A percentile compares a stretch with the other conserved stretches of the same genome.
phyloP scores from a whole-genome alignment of 1,140 invertebrate species.

The Campoletis sonorensis region DNA sequence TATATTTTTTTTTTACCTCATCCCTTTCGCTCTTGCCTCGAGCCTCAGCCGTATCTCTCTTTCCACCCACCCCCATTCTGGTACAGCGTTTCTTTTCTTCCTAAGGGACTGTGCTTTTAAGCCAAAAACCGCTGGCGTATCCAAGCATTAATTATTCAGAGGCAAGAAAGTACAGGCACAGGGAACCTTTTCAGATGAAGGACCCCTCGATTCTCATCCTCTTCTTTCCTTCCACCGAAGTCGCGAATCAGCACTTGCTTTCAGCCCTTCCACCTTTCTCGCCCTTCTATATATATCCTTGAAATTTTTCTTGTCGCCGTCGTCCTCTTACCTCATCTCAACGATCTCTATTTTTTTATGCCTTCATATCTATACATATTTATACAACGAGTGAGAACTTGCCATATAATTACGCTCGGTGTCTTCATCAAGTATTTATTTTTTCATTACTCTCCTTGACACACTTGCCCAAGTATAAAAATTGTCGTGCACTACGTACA shows the following conservation, averaged over 20 bases:
- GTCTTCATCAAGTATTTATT: constrained; percentile 59
- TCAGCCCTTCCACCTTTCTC: constrained; percentile 45
- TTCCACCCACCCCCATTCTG: neutral
- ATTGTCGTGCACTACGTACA: neutral
- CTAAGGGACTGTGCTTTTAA: constrained; percentile 57
- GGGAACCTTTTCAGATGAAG: constrained; percentile 60
- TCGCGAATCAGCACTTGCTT: constrained; percentile 44
- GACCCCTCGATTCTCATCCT: constrained; percentile 45
- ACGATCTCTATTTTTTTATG: constrained; percentile 41
- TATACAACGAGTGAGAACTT: constrained; percentile 38
- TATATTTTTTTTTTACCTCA: constrained; percentile 17
- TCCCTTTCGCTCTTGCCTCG: neutral
- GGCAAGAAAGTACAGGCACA: constrained; percentile 51
- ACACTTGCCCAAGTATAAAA: neutral
- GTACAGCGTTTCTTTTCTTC: neutral
- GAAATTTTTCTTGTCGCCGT: constrained; percentile 31
- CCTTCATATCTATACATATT: constrained; percentile 27
- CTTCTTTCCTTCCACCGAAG: constrained; percentile 40
- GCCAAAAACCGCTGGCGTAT: constrained; percentile 55
- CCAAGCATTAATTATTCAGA: constrained; percentile 68
- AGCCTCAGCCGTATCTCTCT: neutral
- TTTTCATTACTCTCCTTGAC: constrained; percentile 51
- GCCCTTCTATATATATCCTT: constrained; percentile 54
- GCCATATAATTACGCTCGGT: constrained; percentile 66
- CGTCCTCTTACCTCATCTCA: constrained; percentile 29